Evolutionary conservation across 2,888 invertebrate genomes (phyloP).

Genomic region (Timandra comae): DNA sequence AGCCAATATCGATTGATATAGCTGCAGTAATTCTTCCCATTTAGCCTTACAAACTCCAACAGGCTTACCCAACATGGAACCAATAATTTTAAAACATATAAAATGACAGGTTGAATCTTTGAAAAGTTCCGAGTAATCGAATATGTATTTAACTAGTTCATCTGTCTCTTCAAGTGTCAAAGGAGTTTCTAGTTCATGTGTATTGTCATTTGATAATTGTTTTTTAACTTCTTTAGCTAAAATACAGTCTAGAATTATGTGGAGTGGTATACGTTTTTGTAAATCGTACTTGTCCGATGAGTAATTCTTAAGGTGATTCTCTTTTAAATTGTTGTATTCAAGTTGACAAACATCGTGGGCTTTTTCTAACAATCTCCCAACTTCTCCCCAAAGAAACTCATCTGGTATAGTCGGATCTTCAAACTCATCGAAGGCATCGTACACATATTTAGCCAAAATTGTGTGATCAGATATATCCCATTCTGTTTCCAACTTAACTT

Average conservation of each 20-base stretch:
- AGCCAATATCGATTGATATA: conserved; percentile 51
- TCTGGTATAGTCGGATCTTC: conserved; percentile 57
- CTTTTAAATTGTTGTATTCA: conserved; percentile 33
- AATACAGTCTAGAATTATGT: conserved; percentile 55
- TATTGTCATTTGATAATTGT: conserved; percentile 26
- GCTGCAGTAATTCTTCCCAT: conserved; percentile 46
- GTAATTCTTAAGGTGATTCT: conserved; percentile 42
- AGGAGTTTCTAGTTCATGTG: conserved; percentile 13
- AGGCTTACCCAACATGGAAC: conserved; percentile 34
- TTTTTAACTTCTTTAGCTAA: conserved; percentile 47
- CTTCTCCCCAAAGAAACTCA: conserved; percentile 63
- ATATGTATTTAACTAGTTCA: conserved; percentile 50
- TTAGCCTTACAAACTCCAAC: conserved; percentile 39
- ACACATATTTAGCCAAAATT: conserved; percentile 57
- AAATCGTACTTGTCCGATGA: conserved; percentile 41
- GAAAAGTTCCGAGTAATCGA: conserved; percentile 51
- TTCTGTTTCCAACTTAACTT: conserved; percentile 15
- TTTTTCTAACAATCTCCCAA: conserved; percentile 54
- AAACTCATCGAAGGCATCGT: conserved; percentile 62
- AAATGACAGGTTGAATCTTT: conserved; percentile 57
- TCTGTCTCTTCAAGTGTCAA: conserved; percentile 46
- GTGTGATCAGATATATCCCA: conserved; percentile 56
- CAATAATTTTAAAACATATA: conserved; percentile 52
- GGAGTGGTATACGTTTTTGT: conserved; percentile 39
- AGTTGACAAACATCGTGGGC: conserved; percentile 46